Conservation (phyloP, 2,888 invertebrate species). For the Apocheima hispidaria region DNA sequence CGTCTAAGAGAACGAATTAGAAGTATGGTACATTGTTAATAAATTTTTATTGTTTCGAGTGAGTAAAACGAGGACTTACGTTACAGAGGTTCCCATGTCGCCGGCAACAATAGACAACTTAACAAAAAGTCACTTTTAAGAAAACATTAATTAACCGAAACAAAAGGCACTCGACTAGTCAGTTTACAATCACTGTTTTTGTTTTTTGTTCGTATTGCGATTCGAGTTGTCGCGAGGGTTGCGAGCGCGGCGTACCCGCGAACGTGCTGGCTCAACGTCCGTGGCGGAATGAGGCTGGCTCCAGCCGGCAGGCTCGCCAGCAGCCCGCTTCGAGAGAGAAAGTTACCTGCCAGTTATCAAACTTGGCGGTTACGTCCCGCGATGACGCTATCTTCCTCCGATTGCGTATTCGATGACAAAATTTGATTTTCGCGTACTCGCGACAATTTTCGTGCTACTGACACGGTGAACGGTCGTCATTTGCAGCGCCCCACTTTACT, state of each 20-base stretch:
- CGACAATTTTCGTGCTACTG: conserved; percentile 73
- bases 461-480: conserved; percentile 72
- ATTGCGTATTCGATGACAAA: conserved; percentile 84
- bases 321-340: conserved; percentile 72
- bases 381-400: conserved; percentile 80
- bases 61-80: conserved; percentile 64
- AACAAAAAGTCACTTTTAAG: conserved; percentile 64
- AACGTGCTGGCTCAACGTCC: conserved; percentile 70
- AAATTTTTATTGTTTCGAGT: conserved; percentile 23
- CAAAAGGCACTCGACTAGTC: conserved; percentile 57
- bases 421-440: conserved; percentile 74
- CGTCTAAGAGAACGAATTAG: conserved; percentile 6
- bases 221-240: conserved; percentile 56
- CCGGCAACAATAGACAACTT: conserved; percentile 60
- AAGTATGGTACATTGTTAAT: background rate
- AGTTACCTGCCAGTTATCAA: conserved; percentile 79
- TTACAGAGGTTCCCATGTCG: conserved; percentile 74
- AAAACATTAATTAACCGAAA: conserved; percentile 55
- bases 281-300: conserved; percentile 72
- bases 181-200: conserved; percentile 54
- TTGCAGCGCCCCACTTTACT: conserved; percentile 67
- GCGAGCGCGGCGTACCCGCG: conserved; percentile 73
- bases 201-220: conserved; percentile 30
- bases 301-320: conserved; percentile 48
- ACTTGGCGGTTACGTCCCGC: conserved; percentile 81